Base-by-base conservation (phyloP, 2,888 invertebrate genomes). In the Microchrysa polita region DNA sequence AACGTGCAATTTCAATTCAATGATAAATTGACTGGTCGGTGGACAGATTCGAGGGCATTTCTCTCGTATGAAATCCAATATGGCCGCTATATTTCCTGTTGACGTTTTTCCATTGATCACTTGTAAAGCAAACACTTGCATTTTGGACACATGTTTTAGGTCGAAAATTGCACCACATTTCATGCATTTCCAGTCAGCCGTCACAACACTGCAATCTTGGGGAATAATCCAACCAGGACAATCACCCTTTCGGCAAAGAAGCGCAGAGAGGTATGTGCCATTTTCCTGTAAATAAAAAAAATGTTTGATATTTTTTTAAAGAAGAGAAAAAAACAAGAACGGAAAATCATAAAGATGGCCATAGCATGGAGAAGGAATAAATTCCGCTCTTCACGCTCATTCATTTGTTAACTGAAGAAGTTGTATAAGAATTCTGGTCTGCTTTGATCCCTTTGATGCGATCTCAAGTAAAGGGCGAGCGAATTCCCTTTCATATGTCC, bases 101-200 rank as follows among this genome's bases (percentile, higher is more conserved):
- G 83, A 82, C 57, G 82, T 82, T 63, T 83, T 81, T 76, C 83
- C 82, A 75, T 84, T 83, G 60, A 84, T 82, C 34, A 82, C 82
- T 67, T 80, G 82, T 42, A 84, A 78, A 0, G 82, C 81, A 52
- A 84, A 83, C 74, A 83, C 83, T 77, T 84, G 83, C 74, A 83
- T 82, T 27, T 83, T 81, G 0, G 82, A 81, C 81, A 83, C 83
- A 77, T 83, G 82, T 7, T 81, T 75, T 42, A 82, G 82, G 5
- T 81, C 80, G 63, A 82, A 81, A 7, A 82, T 79, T 42, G 77
- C 79, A 48, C 79, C 86, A 80, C 92, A 92, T 78, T 86, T 88
- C 74, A 88, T 86, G 81, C 92, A 93, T 75, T 87, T 87, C 92
- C 92, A 93, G 5, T 86, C 82, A 0, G 91, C 88, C 5, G 84